phyloP scores from a whole-genome alignment of 2,113 vertebrate species.

The Chloropsis hardwickii region DNA sequence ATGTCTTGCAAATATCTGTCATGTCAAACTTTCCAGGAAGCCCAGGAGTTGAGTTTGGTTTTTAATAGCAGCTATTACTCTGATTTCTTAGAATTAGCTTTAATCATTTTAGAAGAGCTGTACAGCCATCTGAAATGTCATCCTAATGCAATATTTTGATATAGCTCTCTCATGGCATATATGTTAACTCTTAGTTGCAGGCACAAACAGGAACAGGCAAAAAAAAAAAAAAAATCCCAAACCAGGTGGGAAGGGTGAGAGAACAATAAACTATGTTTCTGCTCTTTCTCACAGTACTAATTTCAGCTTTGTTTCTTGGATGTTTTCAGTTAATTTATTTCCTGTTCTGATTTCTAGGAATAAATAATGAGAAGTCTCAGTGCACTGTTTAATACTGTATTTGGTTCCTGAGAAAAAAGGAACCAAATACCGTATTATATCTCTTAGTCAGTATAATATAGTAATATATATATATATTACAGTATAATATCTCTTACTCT shows the following conservation, averaged over 20 bases:
- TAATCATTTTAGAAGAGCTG: slow-evolving; percentile 58
- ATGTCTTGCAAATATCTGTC: slow-evolving; percentile 49
- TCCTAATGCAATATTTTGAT: slow-evolving; percentile 52
- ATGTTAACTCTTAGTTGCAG: slow-evolving; percentile 5
- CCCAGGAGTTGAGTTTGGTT: slow-evolving; percentile 25
- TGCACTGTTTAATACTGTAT: neutral
- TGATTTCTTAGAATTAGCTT: slow-evolving; percentile 64
- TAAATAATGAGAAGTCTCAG: neutral
- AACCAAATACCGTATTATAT: too few species aligned
- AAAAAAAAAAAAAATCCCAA: neutral
- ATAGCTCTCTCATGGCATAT: neutral
- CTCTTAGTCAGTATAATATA: too few species aligned
- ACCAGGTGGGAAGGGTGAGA: neutral
- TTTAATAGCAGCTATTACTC: slow-evolving; percentile 63
- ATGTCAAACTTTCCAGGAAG: slow-evolving; percentile 63
- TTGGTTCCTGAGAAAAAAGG: neutral
- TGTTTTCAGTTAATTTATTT: neutral
- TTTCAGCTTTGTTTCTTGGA: neutral
- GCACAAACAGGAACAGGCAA: neutral
- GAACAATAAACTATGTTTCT: neutral
- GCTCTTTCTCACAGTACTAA: neutral
- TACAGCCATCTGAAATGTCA: slow-evolving; percentile 56
- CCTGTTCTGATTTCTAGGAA: neutral
- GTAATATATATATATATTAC: too few species aligned
- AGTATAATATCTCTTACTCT: too few species aligned